Conservation (phyloP, 2,113 vertebrate genomes). For the Nyctibius bracteatus region DNA sequence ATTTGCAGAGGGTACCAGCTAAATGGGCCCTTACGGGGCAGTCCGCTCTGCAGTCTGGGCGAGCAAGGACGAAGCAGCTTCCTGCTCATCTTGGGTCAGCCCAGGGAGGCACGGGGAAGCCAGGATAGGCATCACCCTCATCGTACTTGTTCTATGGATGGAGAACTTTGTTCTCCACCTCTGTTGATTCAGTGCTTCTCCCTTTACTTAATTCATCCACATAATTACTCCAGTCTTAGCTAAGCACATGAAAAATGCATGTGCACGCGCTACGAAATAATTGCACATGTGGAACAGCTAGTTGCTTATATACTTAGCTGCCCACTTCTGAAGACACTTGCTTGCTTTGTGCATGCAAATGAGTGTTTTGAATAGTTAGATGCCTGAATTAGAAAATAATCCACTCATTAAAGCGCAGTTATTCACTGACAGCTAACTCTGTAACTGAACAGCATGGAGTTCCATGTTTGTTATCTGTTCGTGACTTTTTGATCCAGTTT, state of each 20-base stretch:
- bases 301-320: not conserved
- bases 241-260: not conserved
- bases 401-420: slow-evolving; percentile 2
- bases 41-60: not conserved
- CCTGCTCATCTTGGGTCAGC: not conserved
- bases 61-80: not conserved
- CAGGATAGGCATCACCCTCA: not conserved
- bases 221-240: not conserved
- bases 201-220: not conserved
- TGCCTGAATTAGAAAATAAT: not conserved
- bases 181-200: not conserved
- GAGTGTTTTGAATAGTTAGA: not conserved
- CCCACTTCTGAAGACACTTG: not conserved
- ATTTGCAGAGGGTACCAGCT: not conserved
- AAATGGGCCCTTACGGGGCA: not conserved
- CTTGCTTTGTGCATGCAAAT: slow-evolving; percentile 1
- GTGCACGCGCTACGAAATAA: not conserved
- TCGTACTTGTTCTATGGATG: not conserved
- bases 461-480: not conserved
- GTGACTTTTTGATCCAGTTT: not conserved
- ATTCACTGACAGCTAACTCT: not conserved
- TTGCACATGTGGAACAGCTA: not conserved
- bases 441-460: not conserved
- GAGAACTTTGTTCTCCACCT: not conserved
- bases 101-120: not conserved